Conservation (phyloP, 2,888 invertebrate genomes). For the Perithous albicinctus region DNA sequence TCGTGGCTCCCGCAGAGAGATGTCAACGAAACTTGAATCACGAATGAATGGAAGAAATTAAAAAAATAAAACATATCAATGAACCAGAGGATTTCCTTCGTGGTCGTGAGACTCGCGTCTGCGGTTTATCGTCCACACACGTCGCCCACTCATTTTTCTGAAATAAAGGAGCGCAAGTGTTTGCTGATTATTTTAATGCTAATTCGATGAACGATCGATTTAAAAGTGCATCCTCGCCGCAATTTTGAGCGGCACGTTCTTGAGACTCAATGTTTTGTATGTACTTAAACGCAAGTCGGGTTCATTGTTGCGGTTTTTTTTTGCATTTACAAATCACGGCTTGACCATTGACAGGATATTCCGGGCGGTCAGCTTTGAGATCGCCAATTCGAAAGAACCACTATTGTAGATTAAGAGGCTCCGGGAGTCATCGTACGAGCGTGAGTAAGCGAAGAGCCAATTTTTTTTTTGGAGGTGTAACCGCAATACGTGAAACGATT, state of each 20-base stretch:
- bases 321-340: not conserved
- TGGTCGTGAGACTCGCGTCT: not conserved
- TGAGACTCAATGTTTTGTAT: not conserved
- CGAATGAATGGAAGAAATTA: not conserved
- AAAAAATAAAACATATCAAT: not conserved
- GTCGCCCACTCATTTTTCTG: not conserved
- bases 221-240: not conserved
- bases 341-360: conserved; percentile 4
- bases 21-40: conserved; percentile 1
- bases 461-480: conserved; percentile 22
- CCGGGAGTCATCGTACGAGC: not conserved
- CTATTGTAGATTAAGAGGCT: conserved; percentile 35
- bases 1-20: not conserved
- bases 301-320: conserved; percentile 2
- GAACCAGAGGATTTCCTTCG: conserved; percentile 19
- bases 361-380: conserved; percentile 25
- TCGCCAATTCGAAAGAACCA: not conserved
- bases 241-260: conserved; percentile 14
- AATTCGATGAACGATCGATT: not conserved
- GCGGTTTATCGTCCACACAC: not conserved
- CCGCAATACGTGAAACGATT: not conserved
- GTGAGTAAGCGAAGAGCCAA: conserved; percentile 35
- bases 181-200: not conserved
- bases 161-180: not conserved
- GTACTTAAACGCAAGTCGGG: not conserved